Evolutionary conservation across 2,888 invertebrate genomes (phyloP), one percentile per base, ranked within the genome.

Genomic region (Thecocarcelia acutangulata): DNA sequence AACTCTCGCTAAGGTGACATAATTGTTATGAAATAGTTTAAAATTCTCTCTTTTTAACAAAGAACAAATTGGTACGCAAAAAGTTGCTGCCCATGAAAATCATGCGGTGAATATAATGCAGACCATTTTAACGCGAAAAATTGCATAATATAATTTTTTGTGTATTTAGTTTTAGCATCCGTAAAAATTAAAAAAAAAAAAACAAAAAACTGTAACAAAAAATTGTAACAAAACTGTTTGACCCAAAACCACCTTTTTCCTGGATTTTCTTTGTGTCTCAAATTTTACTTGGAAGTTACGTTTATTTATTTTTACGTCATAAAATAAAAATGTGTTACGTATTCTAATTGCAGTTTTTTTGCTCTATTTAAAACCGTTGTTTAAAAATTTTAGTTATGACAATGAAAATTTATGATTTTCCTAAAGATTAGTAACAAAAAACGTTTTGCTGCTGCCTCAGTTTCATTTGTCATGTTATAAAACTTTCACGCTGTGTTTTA

Each of bases 191-290:
- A 64, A 76, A 1, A 4, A 33, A 15, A 3, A 8, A 56, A 13
- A 46, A 75, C 61, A 76, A 83, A 80, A 80, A 80, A 83, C 61
- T 74, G 66, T 73, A 80, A 70, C 80, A 83, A 77, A 83, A 83
- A 83, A 73, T 74, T 64, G 59, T 54, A 73, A 66, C 73, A 83
- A 77, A 74, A 74, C 54, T 46, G 0, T 52, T 59, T 54, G n/a
- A 48, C 15, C 11, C 6, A 68, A 59, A 58, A 63, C 56, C 33
- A 52, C 13, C 64, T 37, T 80, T 76, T 17, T 4, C 11, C 24
- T 33, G 70, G 64, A 75, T 37, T 42, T 52, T 70, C 0, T 2
- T 9, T 11, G 19, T 9, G 9, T 33, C 33, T 33, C 6, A n/a
- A 17, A 33, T 0, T 19, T 40, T 21, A 58, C 19, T 37, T 12